phyloP scores from a whole-genome alignment of 2,113 vertebrate genomes.

The Apeltes quadracus region DNA sequence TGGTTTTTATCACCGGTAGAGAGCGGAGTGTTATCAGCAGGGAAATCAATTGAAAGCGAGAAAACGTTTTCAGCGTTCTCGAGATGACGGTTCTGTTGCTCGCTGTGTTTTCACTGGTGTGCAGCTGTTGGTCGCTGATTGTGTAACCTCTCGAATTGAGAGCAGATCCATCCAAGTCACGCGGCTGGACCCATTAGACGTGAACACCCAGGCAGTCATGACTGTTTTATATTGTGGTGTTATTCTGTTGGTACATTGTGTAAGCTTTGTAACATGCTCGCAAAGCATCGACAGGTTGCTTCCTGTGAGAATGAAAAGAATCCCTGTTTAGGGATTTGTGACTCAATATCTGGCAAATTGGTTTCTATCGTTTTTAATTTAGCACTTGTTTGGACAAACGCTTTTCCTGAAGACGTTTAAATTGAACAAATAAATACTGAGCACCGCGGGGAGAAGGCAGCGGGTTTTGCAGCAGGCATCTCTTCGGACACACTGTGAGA shows the following conservation, averaged over 20 bases:
- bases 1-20: slow-evolving; percentile 59
- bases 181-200: neutral
- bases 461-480: slow-evolving; percentile 53
- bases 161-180: neutral
- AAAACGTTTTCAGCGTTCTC: slow-evolving; percentile 44
- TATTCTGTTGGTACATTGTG: neutral
- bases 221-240: neutral
- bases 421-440: slow-evolving; percentile 71
- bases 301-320: slow-evolving; percentile 29
- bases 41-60: slow-evolving; percentile 56
- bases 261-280: neutral
- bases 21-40: slow-evolving; percentile 61
- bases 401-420: slow-evolving; percentile 60
- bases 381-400: slow-evolving; percentile 47
- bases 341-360: slow-evolving; percentile 58
- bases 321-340: slow-evolving; percentile 52
- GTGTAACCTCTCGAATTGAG: neutral
- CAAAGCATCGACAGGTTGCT: slow-evolving; percentile 18
- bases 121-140: slow-evolving; percentile 15
- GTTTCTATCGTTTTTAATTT: slow-evolving; percentile 64
- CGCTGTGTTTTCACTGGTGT: slow-evolving; percentile 17
- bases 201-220: neutral
- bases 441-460: slow-evolving; percentile 37
- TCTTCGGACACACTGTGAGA: slow-evolving; percentile 46
- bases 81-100: slow-evolving; percentile 41